Evolutionary conservation across 2,888 invertebrate species (phyloP), one percentile per base, ranked within the genome.

Genomic region (Synanthedon myopaeformis): DNA sequence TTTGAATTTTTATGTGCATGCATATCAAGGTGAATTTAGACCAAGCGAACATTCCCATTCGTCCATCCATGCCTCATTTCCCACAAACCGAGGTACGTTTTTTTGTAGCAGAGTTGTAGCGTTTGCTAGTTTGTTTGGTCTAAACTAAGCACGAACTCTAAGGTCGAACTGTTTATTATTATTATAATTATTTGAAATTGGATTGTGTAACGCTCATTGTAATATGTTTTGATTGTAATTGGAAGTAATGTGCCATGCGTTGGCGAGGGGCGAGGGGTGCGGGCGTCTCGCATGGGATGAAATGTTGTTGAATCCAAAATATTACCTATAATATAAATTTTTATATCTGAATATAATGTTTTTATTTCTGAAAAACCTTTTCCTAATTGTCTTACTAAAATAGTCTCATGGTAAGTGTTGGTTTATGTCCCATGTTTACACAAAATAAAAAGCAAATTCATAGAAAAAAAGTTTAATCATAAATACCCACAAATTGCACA

Each of bases 261-360:
- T 70, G 45, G 45, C 13, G 45, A n/a, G 45, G 45, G 45, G 45
- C 45, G 45, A n/a, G 45, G 67, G 68, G 69, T 68, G 71, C 72
- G 67, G 63, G 63, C 56, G 59, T 60, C 60, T 60, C 65, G 64
- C 70, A 57, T 69, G 61, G 69, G 62, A 63, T 65, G 65, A 71
- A 71, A 74, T 80, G 82, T 84, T 83, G 83, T 86, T 85, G 76
- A 83, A 85, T 84, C 79, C 84, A 85, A 86, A 86, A 86, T 85
- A 86, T 86, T 85, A 86, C 87, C 87, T 87, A 86, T 82, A 86
- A 86, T 86, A 86, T 82, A 87, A 85, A 82, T 84, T 87, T 87
- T 87, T 87, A 87, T 87, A 87, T 86, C 86, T 83, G 87, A 85
- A 56, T 61, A 61, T 63, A 74, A 35, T 35, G 35, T 35, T 35